Evolutionary conservation across 2,113 vertebrate genomes (phyloP), one percentile per base, ranked within the genome.

Genomic region (Kryptolebias marmoratus): DNA sequence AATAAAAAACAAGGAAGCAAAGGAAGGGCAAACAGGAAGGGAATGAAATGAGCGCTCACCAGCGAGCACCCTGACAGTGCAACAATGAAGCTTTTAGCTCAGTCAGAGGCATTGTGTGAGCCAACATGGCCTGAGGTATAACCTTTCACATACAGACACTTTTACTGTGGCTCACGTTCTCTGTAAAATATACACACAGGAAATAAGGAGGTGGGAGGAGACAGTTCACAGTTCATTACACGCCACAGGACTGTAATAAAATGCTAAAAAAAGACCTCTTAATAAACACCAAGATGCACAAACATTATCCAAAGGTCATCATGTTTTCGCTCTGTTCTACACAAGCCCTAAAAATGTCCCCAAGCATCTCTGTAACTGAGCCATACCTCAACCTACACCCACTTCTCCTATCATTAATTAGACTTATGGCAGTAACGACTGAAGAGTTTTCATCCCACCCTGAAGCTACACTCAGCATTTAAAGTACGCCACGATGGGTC

Each of bases 111-210:
- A 50, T 77, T 80, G 69, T 67, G 61, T 36, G 67, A 44, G 62
- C 72, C 77, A 67, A 81, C 54, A 78, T 52, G 28, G 86, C 84
- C 84, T 15, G 68, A 86, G 77, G 83, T 81, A 22, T 81, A 80
- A 47, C 74, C 60, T 73, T 75, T 82, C 71, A 66, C 31, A 47
- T 22, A 22, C 68, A 54, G 16, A 50, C 45, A 61, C 75, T 45
- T 64, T 14, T 30, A 2, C 31, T 11, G 58, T 13, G 30, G 53
- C 59, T 66, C 63, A 68, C 65, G 49, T 61, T 60, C 0, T 32
- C 64, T 53, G 31, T 22, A 66, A 60, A 72, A 76, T 30, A 80
- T 64, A 80, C 27, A 67, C 45, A 71, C n/a, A 63, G 59, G 39
- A 45, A 27, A 11, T n/a, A 42, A 39, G 7, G n/a, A 44, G 59